Conservation (phyloP, 2,113 vertebrate genomes). For the Cyanoderma ruficeps region DNA sequence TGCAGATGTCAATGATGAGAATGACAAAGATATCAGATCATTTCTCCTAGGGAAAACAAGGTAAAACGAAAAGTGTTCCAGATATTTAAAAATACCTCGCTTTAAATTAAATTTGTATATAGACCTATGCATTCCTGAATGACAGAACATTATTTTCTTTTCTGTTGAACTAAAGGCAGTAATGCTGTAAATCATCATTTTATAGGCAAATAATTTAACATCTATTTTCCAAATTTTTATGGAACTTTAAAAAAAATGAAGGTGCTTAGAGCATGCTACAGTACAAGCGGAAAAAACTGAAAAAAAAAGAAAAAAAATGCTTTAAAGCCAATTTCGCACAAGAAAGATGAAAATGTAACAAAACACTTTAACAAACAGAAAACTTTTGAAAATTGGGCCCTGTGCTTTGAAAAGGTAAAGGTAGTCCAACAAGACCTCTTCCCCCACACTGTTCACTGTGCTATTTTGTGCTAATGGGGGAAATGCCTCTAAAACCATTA, state of each 20-base stretch:
- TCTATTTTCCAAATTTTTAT: conserved; percentile 59
- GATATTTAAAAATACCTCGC: conserved; percentile 65
- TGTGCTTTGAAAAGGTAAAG: conserved; percentile 53
- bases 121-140: conserved; percentile 61
- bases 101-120: conserved; percentile 47
- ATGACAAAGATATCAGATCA: conserved; percentile 41
- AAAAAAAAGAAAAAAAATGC: not conserved
- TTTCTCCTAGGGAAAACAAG: conserved; percentile 35
- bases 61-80: conserved; percentile 46
- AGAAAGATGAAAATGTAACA: conserved; percentile 57
- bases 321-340: conserved; percentile 48
- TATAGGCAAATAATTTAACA: conserved; percentile 58
- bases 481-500: not conserved
- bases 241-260: conserved; percentile 58
- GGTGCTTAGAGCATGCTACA: conserved; percentile 70
- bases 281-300: conserved; percentile 62
- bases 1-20: conserved; percentile 33
- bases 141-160: conserved; percentile 24
- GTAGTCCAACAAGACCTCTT: conserved; percentile 45
- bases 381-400: conserved; percentile 71
- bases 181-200: conserved; percentile 61
- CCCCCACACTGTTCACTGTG: conserved; percentile 58
- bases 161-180: conserved; percentile 51
- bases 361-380: conserved; percentile 45
- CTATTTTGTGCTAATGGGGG: conserved; percentile 40